Conservation (phyloP, 2,113 vertebrate genomes). For the Ceyx melanurus region DNA sequence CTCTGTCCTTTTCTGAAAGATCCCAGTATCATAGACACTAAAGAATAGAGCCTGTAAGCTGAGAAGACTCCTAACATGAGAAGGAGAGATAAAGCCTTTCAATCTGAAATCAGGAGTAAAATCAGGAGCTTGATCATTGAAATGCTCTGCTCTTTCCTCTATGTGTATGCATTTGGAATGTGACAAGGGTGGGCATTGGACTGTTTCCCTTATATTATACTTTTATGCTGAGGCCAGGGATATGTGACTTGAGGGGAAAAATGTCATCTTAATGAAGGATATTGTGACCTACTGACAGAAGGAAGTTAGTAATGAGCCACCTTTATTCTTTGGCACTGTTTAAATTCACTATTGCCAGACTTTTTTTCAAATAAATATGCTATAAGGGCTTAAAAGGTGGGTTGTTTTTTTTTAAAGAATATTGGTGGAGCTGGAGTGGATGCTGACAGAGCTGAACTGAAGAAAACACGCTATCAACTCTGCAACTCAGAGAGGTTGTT, state of each 20-base stretch:
- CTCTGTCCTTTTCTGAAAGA: not conserved
- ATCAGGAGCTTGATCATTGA: not conserved
- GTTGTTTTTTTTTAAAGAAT: not conserved
- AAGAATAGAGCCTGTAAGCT: not conserved
- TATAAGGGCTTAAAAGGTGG: not conserved
- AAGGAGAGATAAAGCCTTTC: not conserved
- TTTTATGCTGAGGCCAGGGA: not conserved
- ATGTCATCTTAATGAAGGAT: not conserved
- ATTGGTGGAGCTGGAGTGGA: not conserved
- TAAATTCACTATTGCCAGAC: not conserved
- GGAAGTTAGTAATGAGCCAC: not conserved
- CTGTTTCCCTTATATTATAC: not conserved
- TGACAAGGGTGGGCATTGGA: not conserved
- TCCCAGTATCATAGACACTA: not conserved
- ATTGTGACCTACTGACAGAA: not conserved
- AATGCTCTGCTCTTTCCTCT: not conserved
- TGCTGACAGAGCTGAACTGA: not conserved
- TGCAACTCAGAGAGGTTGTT: conserved; percentile 31
- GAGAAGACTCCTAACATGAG: not conserved
- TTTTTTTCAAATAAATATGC: not conserved
- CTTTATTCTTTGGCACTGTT: not conserved
- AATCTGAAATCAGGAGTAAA: not conserved
- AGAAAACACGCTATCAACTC: not conserved
- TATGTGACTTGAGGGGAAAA: not conserved
- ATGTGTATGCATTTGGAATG: not conserved